phyloP scores from a whole-genome alignment of 2,113 vertebrate genomes.

The Thermophis baileyi region DNA sequence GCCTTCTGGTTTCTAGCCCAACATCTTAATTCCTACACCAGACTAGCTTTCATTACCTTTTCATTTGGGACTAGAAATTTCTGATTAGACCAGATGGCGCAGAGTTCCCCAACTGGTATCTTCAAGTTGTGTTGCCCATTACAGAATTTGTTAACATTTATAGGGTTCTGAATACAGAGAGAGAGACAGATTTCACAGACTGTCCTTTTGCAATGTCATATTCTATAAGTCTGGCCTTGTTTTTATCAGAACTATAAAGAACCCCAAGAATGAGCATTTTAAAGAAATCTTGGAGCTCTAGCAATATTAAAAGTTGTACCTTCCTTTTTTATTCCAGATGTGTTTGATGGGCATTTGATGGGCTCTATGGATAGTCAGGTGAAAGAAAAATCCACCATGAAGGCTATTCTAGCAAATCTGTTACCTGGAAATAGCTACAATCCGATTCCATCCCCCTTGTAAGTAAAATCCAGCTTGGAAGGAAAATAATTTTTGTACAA shows the following conservation, averaged over 20 bases:
- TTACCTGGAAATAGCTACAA: conserved; percentile 96
- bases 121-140: not conserved
- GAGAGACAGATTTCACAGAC: not conserved
- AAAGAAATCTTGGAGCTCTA: not conserved
- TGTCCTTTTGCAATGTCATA: not conserved
- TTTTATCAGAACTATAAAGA: not conserved
- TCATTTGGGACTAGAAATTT: not conserved
- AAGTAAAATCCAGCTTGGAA: conserved; percentile 61
- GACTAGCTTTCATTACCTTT: not conserved
- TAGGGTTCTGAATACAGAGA: not conserved
- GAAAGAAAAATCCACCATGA: conserved; percentile 99
- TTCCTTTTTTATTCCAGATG: conserved; percentile 71
- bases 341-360: conserved; percentile 90
- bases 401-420: conserved; percentile 96
- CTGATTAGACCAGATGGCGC: not conserved
- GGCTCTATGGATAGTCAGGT: conserved; percentile 94
- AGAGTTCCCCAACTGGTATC: not conserved
- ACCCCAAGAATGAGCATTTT: not conserved
- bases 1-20: not conserved
- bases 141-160: not conserved
- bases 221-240: not conserved
- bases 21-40: not conserved
- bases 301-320: not conserved
- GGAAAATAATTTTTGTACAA: not conserved
- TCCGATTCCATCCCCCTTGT: conserved; percentile 95